A percentile compares a stretch with the other conserved stretches of the same genome.
These are phyloP conservation scores for Pachymerium ferrugineum DNA, from an alignment of 2,888 invertebrate species.

Conservation along the genomic window DNA sequence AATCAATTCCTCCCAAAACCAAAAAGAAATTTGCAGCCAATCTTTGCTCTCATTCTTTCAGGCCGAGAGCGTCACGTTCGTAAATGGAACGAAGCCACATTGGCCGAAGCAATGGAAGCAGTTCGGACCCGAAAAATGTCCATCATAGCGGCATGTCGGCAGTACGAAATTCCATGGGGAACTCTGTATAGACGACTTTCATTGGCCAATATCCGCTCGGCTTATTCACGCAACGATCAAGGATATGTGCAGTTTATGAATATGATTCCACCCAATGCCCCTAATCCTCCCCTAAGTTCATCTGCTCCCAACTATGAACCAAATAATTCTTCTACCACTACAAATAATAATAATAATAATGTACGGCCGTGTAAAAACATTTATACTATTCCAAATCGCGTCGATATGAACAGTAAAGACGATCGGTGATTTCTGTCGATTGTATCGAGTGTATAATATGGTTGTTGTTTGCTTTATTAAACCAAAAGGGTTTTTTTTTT, in stretches of 20 bases:
- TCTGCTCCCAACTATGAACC: neutral
- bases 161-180: conserved; percentile 33
- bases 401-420: neutral
- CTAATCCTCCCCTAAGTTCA: neutral
- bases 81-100: conserved; percentile 33
- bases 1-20: neutral
- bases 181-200: conserved; percentile 30
- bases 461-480: neutral
- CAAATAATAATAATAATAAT: conserved; percentile 1
- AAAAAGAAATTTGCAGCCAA: conserved; percentile 15
- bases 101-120: conserved; percentile 34
- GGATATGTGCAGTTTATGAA: conserved; percentile 20
- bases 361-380: conserved; percentile 22
- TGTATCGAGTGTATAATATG: neutral
- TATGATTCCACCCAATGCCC: conserved; percentile 16
- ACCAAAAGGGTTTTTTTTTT: conserved; percentile 1
- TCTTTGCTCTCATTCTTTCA: conserved; percentile 30
- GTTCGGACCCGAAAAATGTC: conserved; percentile 30
- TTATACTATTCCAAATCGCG: neutral
- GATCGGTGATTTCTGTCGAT: neutral
- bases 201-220: conserved; percentile 32
- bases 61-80: conserved; percentile 33
- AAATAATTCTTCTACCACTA: neutral
- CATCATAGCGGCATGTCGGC: conserved; percentile 34
- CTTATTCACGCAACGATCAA: conserved; percentile 33